These are phyloP conservation scores for Equus quagga DNA, from an alignment of 2,113 vertebrate genomes.

Conservation along the genomic window DNA sequence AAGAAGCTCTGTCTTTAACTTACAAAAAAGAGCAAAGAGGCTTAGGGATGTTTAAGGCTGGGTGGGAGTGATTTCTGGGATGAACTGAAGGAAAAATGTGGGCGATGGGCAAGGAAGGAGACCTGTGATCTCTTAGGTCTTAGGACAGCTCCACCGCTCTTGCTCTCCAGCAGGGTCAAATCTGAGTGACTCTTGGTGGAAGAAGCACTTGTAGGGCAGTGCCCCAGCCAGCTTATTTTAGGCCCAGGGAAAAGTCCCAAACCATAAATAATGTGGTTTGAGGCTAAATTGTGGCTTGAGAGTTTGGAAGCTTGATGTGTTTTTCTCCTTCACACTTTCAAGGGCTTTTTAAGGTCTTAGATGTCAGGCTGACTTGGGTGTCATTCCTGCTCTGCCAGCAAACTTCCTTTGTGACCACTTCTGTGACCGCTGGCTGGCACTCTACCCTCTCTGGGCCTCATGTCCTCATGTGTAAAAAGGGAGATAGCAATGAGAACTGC, in stretches of 20 bases:
- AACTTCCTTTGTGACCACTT: not conserved
- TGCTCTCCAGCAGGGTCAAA: not conserved
- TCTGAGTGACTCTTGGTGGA: not conserved
- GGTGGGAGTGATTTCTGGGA: not conserved
- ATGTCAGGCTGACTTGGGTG: not conserved
- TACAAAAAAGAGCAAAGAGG: not conserved
- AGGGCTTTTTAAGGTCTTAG: not conserved
- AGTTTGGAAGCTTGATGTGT: not conserved
- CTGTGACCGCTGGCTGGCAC: not conserved
- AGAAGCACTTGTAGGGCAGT: not conserved
- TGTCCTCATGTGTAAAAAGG: not conserved
- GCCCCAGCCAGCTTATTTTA: constrained; percentile 12
- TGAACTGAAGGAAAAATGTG: not conserved
- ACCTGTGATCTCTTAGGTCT: not conserved
- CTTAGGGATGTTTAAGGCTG: not conserved
- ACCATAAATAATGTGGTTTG: not conserved
- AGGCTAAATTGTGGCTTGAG: not conserved
- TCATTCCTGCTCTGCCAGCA: not conserved
- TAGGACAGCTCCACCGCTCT: not conserved
- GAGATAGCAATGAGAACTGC: not conserved
- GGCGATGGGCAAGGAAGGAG: not conserved
- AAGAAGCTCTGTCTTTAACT: constrained; percentile 30
- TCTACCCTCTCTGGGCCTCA: not conserved
- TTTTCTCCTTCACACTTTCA: not conserved
- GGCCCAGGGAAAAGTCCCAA: not conserved